A percentile compares a stretch with the other conserved stretches of the same genome.
Conservation (phyloP, 2,113 vertebrate species). For the Parotia lawesii region DNA sequence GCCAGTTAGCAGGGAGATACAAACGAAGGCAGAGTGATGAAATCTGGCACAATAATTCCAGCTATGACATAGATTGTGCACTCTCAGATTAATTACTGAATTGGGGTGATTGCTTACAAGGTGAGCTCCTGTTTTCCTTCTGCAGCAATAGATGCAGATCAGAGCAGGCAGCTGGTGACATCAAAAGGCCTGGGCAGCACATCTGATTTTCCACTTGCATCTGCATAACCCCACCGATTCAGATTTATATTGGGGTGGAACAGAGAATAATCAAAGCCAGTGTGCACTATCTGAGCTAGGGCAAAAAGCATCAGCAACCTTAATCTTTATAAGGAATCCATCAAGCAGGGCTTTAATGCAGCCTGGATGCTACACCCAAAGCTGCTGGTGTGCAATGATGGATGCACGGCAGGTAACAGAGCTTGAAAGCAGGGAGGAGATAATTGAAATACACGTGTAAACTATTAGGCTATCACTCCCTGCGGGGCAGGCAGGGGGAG, state of each 20-base stretch:
- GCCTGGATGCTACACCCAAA: background rate
- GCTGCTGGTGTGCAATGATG: background rate
- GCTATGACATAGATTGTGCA: background rate
- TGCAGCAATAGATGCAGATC: conserved; percentile 10
- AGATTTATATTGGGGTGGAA: conserved; percentile 1
- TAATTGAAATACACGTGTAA: conserved; percentile 43
- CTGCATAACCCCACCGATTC: background rate
- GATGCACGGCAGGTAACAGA: background rate
- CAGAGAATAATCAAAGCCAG: conserved; percentile 16
- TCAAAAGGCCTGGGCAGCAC: background rate
- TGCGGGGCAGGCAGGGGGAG: background rate
- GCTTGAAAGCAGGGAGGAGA: background rate
- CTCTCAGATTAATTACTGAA: conserved; percentile 31
- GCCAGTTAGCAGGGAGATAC: conserved; percentile 2
- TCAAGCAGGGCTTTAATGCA: background rate
- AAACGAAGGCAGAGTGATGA: conserved; percentile 5
- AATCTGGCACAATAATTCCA: conserved; percentile 32
- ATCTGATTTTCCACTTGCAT: conserved; percentile 12
- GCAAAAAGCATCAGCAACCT: background rate
- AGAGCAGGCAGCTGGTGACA: conserved; percentile 28
- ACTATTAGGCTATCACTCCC: conserved; percentile 12
- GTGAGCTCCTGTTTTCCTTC: conserved; percentile 40
- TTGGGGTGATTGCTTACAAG: conserved; percentile 20
- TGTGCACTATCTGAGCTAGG: accelerated
- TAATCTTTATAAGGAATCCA: conserved; percentile 3